phyloP scores from a whole-genome alignment of 2,888 invertebrate species.

The Tenthredo mesomela region DNA sequence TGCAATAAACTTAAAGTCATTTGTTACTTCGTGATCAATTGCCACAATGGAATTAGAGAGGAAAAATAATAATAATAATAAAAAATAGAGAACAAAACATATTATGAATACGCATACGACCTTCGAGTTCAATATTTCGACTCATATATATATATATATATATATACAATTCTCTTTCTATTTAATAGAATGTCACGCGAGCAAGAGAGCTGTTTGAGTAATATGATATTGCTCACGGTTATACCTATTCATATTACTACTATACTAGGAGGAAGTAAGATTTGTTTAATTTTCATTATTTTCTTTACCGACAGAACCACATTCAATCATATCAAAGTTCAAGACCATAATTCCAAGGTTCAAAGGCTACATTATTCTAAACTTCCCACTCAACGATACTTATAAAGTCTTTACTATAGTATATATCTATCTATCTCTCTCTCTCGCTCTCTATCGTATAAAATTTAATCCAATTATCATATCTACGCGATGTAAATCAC shows the following conservation, averaged over 20 bases:
- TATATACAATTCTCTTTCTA: no score
- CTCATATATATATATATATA: no score
- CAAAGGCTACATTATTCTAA: background rate
- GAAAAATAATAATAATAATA: no score
- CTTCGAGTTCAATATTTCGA: no score
- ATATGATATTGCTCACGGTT: no score
- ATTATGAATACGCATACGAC: no score
- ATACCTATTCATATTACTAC: no score
- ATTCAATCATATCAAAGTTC: background rate
- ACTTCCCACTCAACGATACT: background rate
- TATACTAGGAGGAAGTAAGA: no score
- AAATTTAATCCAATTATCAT: constrained; percentile 3
- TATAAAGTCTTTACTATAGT: background rate
- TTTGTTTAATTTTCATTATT: background rate
- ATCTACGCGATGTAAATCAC: constrained; percentile 3
- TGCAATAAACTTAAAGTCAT: background rate
- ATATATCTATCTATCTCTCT: no score
- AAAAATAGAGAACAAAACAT: no score
- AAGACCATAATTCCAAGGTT: background rate
- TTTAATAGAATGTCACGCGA: no score
- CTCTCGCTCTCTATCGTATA: background rate
- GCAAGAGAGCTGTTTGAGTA: no score
- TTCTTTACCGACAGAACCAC: background rate
- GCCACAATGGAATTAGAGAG: background rate
- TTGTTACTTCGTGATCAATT: background rate